These are phyloP conservation scores for Ascaphus truei DNA, from an alignment of 2,113 vertebrate genomes.

Conservation along the genomic window DNA sequence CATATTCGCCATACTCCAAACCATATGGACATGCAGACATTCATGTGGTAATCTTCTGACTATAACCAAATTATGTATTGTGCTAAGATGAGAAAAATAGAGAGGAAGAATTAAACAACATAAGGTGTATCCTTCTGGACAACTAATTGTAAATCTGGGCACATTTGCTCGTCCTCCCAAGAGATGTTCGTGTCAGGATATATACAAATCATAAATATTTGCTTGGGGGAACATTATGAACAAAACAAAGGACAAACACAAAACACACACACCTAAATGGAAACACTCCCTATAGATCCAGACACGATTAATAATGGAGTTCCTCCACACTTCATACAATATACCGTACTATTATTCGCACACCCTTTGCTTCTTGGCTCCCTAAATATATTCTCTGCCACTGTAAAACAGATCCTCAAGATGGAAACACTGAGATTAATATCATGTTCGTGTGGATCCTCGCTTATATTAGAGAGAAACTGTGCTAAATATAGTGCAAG, in stretches of 20 bases:
- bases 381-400: too few relatives aligned
- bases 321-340: neutral
- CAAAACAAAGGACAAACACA: constrained; percentile 27
- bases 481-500: too few relatives aligned
- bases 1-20: constrained; percentile 15
- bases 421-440: too few relatives aligned
- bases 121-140: constrained; percentile 36
- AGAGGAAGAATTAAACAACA: constrained; percentile 21
- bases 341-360: neutral
- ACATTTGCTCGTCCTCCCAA: constrained; percentile 26
- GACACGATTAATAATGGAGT: neutral
- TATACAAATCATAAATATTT: constrained; percentile 35
- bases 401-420: too few relatives aligned
- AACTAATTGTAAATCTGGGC: constrained; percentile 29
- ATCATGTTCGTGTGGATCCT: too few relatives aligned
- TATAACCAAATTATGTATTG: constrained; percentile 34
- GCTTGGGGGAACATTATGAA: constrained; percentile 31
- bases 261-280: constrained; percentile 25
- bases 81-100: constrained; percentile 14
- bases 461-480: too few relatives aligned
- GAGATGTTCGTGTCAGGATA: constrained; percentile 32
- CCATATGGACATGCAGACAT: constrained; percentile 25
- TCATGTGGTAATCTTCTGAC: constrained; percentile 32
- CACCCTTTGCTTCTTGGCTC: neutral
- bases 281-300: neutral